Base-by-base conservation (phyloP, 2,797 vertebrate genomes). In the Sebastes aleutianus region DNA sequence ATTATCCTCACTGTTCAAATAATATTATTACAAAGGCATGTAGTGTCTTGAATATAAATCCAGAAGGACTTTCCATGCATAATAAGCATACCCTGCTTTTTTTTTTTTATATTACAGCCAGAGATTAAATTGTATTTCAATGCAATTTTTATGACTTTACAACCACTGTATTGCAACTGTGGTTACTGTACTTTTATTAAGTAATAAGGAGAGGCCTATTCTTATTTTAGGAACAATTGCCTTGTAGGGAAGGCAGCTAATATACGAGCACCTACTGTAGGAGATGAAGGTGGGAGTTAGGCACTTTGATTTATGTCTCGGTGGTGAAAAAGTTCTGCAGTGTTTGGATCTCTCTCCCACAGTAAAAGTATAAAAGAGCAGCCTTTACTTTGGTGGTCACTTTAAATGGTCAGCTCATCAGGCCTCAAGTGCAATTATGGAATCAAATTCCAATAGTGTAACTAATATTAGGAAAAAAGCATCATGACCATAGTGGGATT, bases 321-420 rank as follows among this genome's bases (percentile, higher is more conserved):
- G 57, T 76, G 82, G 50, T 77, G 72, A 39, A 77, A 84, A 82
- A 43, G 79, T 73, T 85, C 87, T 88, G 84, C 85, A 74, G 73
- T 29, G 78, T 79, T 79, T 67, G 53, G 61, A 77, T 85, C 69
- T 63, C 70, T 63, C 63, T 72, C 13, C 56, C n/a, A 31, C 62
- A 72, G 63, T 57, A 74, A 78, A 85, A 78, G 73, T 63, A 73
- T 79, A 5, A 79, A 86, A 82, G 69, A 76, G 57, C 58, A 83
- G 77, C 70, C 14, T 36, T 36, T 36, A 39, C 36, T 39, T 39
- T 39, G 36, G 36, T 39, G 36, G 36, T 39, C 36, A 39, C 36
- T 39, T 39, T 36, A 36, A 80, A 61, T 9, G 24, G 58, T 59
- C 75, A 82, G 74, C 76, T 84, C 83, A 65, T 82, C 62, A 69